Evolutionary conservation across 2,113 vertebrate genomes (phyloP).

Genomic region (Dunckerocampus dactyliophorus): DNA sequence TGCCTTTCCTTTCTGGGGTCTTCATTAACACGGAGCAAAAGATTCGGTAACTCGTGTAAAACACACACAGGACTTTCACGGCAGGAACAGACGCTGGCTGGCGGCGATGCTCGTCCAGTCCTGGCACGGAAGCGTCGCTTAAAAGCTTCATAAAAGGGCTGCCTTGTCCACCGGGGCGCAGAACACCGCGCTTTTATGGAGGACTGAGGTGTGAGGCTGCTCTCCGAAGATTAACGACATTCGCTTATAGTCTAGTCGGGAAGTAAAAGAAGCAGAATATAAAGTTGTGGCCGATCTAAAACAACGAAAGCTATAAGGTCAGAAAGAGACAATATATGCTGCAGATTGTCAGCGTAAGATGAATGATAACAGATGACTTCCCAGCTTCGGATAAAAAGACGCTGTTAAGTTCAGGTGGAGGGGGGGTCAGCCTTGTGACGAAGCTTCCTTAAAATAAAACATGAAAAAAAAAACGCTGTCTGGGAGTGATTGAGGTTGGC

Average conservation of each 20-base stretch:
- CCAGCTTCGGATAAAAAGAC: no score
- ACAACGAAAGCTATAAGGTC: no score
- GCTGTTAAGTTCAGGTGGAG: background rate
- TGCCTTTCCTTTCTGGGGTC: slow-evolving; percentile 16
- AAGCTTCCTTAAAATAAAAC: background rate
- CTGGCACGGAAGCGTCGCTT: background rate
- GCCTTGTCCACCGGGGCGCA: background rate
- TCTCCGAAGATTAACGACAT: background rate
- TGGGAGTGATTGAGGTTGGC: slow-evolving; percentile 2
- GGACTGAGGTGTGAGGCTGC: background rate
- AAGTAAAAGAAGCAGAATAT: background rate
- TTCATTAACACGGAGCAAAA: slow-evolving; percentile 30
- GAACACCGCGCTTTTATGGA: background rate
- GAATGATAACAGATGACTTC: no score
- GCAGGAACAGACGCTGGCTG: background rate
- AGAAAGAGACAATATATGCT: no score
- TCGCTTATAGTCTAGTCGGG: background rate
- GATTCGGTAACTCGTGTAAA: background rate
- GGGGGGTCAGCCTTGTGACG: background rate
- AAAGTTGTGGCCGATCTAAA: background rate
- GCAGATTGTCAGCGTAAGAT: no score
- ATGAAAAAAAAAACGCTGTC: background rate
- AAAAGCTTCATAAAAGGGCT: background rate
- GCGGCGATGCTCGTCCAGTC: background rate
- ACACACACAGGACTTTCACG: background rate